These are phyloP conservation scores for Rafetus swinhoei DNA, from an alignment of 2,113 vertebrate species.

Conservation along the genomic window DNA sequence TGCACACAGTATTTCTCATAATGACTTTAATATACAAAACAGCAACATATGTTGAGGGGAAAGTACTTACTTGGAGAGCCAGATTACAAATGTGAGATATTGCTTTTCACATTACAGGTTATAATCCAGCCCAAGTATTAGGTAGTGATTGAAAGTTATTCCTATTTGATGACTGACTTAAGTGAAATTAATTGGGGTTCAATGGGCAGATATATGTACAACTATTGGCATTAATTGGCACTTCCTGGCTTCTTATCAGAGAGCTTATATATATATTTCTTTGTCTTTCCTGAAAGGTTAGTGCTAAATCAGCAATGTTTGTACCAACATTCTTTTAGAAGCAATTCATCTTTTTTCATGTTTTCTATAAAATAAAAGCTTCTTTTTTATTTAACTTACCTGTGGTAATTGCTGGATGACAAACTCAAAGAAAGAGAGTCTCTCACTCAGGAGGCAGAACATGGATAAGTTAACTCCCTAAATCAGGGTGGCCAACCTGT, in stretches of 20 bases:
- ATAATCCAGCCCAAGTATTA: slow-evolving; percentile 34
- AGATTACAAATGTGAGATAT: slow-evolving; percentile 38
- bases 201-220: neutral
- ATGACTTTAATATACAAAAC: slow-evolving; percentile 17
- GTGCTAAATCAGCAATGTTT: neutral
- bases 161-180: too few relatives aligned
- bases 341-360: slow-evolving; percentile 2
- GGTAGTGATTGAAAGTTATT: neutral
- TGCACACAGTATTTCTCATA: neutral
- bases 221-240: neutral
- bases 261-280: neutral
- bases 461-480: neutral
- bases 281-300: neutral
- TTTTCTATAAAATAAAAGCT: neutral
- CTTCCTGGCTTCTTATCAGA: neutral
- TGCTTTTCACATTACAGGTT: slow-evolving; percentile 27
- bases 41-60: slow-evolving; percentile 33
- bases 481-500: too few relatives aligned
- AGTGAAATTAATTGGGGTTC: neutral
- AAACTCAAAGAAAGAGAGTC: neutral
- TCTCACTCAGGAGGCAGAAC: neutral
- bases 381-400: neutral
- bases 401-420: neutral
- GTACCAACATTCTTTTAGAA: neutral
- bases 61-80: slow-evolving; percentile 35